Conservation (phyloP, 2,797 vertebrate genomes). For the Bradypodion ventrale region DNA sequence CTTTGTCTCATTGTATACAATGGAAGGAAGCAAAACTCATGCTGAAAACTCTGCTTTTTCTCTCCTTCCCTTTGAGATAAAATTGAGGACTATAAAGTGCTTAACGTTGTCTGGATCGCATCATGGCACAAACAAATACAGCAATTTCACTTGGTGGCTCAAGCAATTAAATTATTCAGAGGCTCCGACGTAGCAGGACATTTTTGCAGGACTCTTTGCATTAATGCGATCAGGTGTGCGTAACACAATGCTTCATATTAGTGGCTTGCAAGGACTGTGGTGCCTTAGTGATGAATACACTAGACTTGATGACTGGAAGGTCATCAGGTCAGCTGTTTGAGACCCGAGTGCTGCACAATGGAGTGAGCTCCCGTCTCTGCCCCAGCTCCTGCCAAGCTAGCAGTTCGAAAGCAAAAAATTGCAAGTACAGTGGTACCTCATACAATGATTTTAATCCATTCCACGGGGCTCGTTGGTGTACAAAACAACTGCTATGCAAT, state of each 20-base stretch:
- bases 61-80: neutral
- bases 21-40: neutral
- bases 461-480: too few relatives aligned
- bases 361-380: too few relatives aligned
- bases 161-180: accelerated
- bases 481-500: too few relatives aligned
- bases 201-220: neutral
- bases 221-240: constrained; percentile 7
- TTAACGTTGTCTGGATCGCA: neutral
- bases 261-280: neutral
- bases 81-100: neutral
- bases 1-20: neutral
- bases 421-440: too few relatives aligned
- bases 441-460: too few relatives aligned
- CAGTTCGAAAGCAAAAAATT: too few relatives aligned
- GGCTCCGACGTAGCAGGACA: neutral
- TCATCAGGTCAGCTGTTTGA: too few relatives aligned
- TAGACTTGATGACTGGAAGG: too few relatives aligned
- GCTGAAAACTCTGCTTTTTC: neutral
- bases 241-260: constrained; percentile 13
- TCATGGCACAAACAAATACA: neutral
- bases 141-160: accelerated
- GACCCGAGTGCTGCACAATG: too few relatives aligned
- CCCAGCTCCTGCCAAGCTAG: too few relatives aligned
- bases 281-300: too few relatives aligned